phyloP scores from a whole-genome alignment of 2,888 invertebrate genomes.

The Ephialtes manifestator region DNA sequence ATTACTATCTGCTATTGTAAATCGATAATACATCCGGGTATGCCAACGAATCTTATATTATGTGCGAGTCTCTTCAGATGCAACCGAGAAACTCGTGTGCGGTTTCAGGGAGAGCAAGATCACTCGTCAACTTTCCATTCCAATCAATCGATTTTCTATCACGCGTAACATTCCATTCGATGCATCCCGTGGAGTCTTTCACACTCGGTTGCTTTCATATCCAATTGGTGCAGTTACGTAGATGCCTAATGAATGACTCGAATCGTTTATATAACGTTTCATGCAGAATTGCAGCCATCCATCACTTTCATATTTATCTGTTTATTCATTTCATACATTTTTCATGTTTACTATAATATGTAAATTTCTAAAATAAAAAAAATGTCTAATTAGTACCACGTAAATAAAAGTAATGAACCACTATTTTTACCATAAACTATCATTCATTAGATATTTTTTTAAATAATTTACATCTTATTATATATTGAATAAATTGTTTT shows the following conservation, averaged over 20 bases:
- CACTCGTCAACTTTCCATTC: slow-evolving; percentile 74
- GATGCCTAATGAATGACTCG: slow-evolving; percentile 45
- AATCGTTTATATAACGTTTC: slow-evolving; percentile 45
- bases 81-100: slow-evolving; percentile 39
- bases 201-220: slow-evolving; percentile 45
- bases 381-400: too few relatives aligned
- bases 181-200: slow-evolving; percentile 65
- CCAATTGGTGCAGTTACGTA: slow-evolving; percentile 45
- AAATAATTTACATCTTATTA: too few relatives aligned
- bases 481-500: too few relatives aligned
- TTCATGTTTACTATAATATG: neutral
- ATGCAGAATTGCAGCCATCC: neutral
- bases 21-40: slow-evolving; percentile 13
- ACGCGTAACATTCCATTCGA: slow-evolving; percentile 40
- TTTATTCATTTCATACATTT: neutral
- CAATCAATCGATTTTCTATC: slow-evolving; percentile 71
- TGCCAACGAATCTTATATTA: slow-evolving; percentile 14
- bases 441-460: too few relatives aligned
- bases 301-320: neutral
- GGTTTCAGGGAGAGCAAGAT: slow-evolving; percentile 50
- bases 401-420: too few relatives aligned
- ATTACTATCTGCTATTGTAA: neutral
- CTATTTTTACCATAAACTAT: too few relatives aligned
- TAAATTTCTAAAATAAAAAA: too few relatives aligned
- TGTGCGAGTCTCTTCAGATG: slow-evolving; percentile 1